These are phyloP conservation scores for Litoditis marina DNA, from an alignment of 2,888 invertebrate genomes.

Conservation along the genomic window DNA sequence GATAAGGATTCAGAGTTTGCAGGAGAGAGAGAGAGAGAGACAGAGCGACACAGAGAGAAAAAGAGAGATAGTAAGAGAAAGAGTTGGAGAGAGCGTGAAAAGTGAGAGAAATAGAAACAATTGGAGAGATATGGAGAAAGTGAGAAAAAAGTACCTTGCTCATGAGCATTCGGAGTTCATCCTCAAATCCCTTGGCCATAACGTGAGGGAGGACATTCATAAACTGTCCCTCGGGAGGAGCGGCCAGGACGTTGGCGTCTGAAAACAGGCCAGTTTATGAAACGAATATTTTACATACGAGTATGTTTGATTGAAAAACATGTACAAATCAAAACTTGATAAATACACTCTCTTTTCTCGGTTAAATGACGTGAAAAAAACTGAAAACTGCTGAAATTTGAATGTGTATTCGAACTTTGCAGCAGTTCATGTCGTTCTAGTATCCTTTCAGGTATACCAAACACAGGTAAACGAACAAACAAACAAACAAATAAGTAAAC, in stretches of 20 bases:
- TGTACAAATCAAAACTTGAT: no score
- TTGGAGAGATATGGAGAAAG: background rate
- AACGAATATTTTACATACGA: no score
- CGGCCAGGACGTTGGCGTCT: constrained; percentile 39
- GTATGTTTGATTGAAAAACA: no score
- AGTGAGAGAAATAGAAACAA: background rate
- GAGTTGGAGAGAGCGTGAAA: constrained; percentile 1
- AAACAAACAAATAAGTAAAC: no score
- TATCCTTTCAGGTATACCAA: no score
- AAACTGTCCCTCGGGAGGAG: constrained; percentile 21
- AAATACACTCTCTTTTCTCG: no score
- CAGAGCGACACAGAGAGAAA: constrained; percentile 3
- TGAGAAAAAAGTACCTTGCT: constrained; percentile 29
- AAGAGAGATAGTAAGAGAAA: constrained; percentile 14
- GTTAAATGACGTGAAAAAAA: no score
- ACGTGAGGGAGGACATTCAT: constrained; percentile 31
- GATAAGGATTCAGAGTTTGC: constrained; percentile 19
- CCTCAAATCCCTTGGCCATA: constrained; percentile 45
- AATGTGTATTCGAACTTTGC: no score
- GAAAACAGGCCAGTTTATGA: no score
- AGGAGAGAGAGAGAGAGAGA: background rate
- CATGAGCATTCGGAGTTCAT: constrained; percentile 44
- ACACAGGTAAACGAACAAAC: no score
- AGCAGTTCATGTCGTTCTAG: no score
- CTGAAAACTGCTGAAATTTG: no score